Evolutionary conservation across 2,888 invertebrate genomes (phyloP), one percentile per base, ranked within the genome.

Genomic region (Drosophila lutescens): DNA sequence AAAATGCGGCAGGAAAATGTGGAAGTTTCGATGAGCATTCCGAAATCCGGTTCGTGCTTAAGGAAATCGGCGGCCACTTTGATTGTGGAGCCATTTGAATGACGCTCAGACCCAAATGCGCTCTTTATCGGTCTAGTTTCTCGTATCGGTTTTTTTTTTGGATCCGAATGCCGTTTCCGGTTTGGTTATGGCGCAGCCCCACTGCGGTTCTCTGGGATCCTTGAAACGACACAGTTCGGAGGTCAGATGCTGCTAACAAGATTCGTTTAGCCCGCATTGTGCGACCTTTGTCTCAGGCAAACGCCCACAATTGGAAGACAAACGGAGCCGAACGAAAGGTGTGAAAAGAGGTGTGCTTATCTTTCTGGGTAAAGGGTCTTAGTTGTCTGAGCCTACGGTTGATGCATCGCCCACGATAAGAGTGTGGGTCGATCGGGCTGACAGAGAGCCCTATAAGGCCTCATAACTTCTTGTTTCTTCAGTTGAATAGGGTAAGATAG

Each of bases 311-410:
- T 68, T 47, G n/a, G 20, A 51, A 47, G 13, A 51, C 54, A 58
- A 65, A 62, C 50, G 44, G 12, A 20, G n/a, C 43, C 26, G 12
- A n/a, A 41, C 23, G 46, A 41, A 26, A 73, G 86, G 80, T 86
- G 86, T 80, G 77, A 80, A 80, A 71, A 79, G 68, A 63, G 82
- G 73, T 58, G 59, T 68, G 56, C 49, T 66, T 83, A 80, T 70
- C 72, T 77, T 77, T 70, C 73, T 76, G 67, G 73, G 80, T 73
- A 80, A 56, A 54, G 47, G 53, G 51, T 75, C 78, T 61, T 62
- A 51, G 46, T 55, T 78, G 84, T 76, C 79, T 67, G 77, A 34
- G 32, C 55, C 17, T 53, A 68, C 76, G 80, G 86, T 86, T 81
- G 86, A 81, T 81, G 84, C 80, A 59, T 43, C 40, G 58, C 17